Conservation (phyloP, 2,888 invertebrate genomes). For the Oithona nana region DNA sequence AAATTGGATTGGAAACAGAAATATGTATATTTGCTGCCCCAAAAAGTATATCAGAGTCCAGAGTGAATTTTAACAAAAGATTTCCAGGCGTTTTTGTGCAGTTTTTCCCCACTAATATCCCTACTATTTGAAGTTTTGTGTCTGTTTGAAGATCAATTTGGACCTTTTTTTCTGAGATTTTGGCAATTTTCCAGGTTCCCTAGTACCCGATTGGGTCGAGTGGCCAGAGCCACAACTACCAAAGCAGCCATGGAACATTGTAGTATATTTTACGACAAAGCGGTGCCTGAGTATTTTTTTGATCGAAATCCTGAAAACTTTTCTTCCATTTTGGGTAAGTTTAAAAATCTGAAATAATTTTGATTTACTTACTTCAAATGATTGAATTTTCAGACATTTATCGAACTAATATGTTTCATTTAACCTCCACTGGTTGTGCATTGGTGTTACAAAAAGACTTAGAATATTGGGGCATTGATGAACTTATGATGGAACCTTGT, state of each 20-base stretch:
- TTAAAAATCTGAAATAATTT: no score
- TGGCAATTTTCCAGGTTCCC: slow-evolving; percentile 6
- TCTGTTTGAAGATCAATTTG: no score
- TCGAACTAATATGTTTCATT: slow-evolving; percentile 16
- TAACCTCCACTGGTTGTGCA: slow-evolving; percentile 14
- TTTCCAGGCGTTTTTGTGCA: no score
- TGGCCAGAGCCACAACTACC: not conserved
- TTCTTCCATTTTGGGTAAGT: slow-evolving; percentile 12
- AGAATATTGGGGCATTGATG: slow-evolving; percentile 17
- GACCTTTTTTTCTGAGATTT: no score
- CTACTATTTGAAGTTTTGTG: no score
- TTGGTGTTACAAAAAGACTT: slow-evolving; percentile 16
- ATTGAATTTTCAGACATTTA: slow-evolving; percentile 11
- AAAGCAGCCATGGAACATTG: slow-evolving; percentile 2
- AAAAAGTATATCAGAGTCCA: no score
- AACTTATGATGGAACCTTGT: slow-evolving; percentile 17
- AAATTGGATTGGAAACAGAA: no score
- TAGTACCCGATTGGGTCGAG: slow-evolving; percentile 7
- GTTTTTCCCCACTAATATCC: no score
- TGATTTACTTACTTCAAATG: no score
- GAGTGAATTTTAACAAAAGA: no score
- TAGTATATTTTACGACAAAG: not conserved
- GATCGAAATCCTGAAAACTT: slow-evolving; percentile 17
- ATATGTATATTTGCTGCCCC: no score
- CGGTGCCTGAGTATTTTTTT: slow-evolving; percentile 15